Evolutionary conservation across 2,113 vertebrate species (phyloP), one percentile per base, ranked within the genome.

Genomic region (Vombatus ursinus): DNA sequence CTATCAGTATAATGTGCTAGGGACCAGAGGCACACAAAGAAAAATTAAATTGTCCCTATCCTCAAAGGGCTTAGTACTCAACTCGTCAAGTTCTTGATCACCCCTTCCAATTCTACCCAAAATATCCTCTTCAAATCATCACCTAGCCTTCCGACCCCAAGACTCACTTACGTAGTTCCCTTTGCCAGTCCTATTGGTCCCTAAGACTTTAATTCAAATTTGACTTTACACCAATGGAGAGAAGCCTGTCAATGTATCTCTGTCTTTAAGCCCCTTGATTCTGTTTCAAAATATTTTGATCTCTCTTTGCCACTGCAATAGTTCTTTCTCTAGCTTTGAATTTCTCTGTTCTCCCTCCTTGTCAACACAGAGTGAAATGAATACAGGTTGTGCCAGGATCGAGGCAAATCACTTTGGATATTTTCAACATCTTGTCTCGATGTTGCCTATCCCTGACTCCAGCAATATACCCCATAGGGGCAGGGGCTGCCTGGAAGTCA

Each of bases 161-260:
- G 37, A 84, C n/a, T 84, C n/a, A 22, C 19, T 44, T 19, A 84
- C 7, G n/a, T 6, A 44, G 16, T 23, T 84, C n/a, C 68, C 37
- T 44, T 84, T 7, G 2, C 6, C n/a, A 84, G n/a, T 14, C 68
- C 19, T 8, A 6, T 49, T 53, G 52, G 37, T 89, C 90, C 3
- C 19, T 47, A 47, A 4, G 24, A 25, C 2, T 22, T 51, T 28
- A 37, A 37, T 9, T 31, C 47, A 96, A 77, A 92, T 91, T 61
- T 50, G 57, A 52, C 94, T 95, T 50, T 89, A 93, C 91, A 26
- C 12, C 84, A 23, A 0, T 84, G 19, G 68, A 0, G 28, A 24
- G 50, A 57, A 8, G 6, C 91, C 94, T 48, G 37, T 7, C 6
- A 0, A 11, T 44, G 0, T 44, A 0, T 44, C 77, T 0, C 0